These are phyloP conservation scores for Salticus scenicus DNA, from an alignment of 2,888 invertebrate genomes.

Conservation along the genomic window DNA sequence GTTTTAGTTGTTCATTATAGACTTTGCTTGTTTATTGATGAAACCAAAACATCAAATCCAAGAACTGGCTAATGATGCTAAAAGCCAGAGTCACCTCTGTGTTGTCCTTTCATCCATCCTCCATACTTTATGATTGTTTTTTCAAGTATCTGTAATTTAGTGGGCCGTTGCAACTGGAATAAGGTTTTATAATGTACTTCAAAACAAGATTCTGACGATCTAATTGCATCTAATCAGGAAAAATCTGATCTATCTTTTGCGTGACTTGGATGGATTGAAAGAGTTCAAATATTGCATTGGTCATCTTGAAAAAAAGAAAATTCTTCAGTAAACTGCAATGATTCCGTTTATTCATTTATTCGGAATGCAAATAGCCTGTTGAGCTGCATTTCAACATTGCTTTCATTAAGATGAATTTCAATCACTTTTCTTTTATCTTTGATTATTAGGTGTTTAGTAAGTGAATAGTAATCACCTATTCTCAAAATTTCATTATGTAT, in stretches of 20 bases:
- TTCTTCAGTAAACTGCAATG: slow-evolving; percentile 26
- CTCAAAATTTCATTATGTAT: slow-evolving; percentile 64
- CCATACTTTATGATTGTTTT: slow-evolving; percentile 19
- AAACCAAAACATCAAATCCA: not conserved
- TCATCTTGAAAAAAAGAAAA: slow-evolving; percentile 42
- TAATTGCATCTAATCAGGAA: slow-evolving; percentile 69
- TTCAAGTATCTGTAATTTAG: slow-evolving; percentile 59
- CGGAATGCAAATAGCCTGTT: slow-evolving; percentile 57
- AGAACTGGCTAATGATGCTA: slow-evolving; percentile 44
- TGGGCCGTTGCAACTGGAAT: slow-evolving; percentile 39
- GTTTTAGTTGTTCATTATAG: slow-evolving; percentile 7
- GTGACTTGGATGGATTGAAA: slow-evolving; percentile 34
- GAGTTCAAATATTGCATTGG: slow-evolving; percentile 26
- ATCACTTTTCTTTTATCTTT: slow-evolving; percentile 31
- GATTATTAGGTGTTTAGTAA: slow-evolving; percentile 55
- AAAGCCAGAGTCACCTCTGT: slow-evolving; percentile 45
- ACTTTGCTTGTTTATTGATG: not conserved
- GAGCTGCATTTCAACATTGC: no score
- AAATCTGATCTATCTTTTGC: slow-evolving; percentile 64
- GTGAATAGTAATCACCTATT: slow-evolving; percentile 54
- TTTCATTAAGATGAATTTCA: no score
- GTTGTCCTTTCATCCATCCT: slow-evolving; percentile 42
- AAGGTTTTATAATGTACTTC: slow-evolving; percentile 22
- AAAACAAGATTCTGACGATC: slow-evolving; percentile 30
- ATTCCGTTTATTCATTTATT: slow-evolving; percentile 35